These are phyloP conservation scores for Eurystomus gularis DNA, from an alignment of 2,113 vertebrate species.

Conservation along the genomic window DNA sequence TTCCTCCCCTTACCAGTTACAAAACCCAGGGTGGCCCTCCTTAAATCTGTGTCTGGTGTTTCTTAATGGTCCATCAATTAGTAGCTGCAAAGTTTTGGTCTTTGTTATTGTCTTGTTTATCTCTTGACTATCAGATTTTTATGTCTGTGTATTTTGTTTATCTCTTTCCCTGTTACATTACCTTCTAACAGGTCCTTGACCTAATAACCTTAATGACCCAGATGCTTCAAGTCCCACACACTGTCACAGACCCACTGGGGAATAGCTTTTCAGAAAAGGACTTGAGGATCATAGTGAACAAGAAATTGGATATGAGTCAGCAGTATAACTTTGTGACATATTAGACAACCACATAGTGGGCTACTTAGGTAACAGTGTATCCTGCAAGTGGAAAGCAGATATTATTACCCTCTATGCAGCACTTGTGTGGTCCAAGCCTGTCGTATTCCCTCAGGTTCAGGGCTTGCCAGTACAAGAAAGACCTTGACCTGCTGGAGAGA, in stretches of 20 bases:
- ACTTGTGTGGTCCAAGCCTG: background rate
- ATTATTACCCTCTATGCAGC: background rate
- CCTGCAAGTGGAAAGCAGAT: background rate
- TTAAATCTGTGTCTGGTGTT: background rate
- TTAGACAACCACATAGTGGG: background rate
- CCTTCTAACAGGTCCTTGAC: background rate
- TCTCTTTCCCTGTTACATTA: background rate
- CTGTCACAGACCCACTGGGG: background rate
- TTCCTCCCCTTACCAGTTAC: background rate
- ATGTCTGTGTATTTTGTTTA: background rate
- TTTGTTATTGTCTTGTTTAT: background rate
- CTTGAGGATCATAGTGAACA: background rate
- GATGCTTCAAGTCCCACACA: background rate
- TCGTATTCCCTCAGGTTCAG: background rate
- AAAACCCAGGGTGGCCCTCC: background rate
- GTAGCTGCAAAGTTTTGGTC: background rate
- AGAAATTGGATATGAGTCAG: background rate
- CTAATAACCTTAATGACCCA: background rate
- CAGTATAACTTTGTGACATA: background rate
- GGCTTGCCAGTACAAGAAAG: background rate
- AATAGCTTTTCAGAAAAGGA: background rate
- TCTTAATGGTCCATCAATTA: background rate
- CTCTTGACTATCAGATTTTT: background rate
- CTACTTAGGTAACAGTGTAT: background rate
- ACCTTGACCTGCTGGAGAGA: background rate